Base-by-base conservation (phyloP, 2,797 vertebrate species). In the Enteromius radiatus region DNA sequence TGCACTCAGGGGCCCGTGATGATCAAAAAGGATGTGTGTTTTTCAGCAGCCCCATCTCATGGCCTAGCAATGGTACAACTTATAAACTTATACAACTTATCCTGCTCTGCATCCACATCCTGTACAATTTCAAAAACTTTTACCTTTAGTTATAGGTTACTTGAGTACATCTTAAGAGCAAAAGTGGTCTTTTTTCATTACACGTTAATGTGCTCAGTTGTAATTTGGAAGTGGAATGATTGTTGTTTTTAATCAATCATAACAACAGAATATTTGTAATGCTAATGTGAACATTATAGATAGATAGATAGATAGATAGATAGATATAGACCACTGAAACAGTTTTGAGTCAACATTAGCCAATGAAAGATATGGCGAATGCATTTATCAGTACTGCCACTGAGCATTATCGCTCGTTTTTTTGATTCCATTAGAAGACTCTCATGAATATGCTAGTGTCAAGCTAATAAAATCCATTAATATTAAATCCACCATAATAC, bases 381-480 rank as follows among this genome's bases (percentile, higher is more conserved):
- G 65, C 56, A 82, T 69, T 76, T 84, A 81, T 85, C 80, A 80
- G 59, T 73, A 59, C 71, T 83, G 86, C 41, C 86, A 85, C 45
- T 56, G 12, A 56, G 81, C 81, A 84, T 86, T 87, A 85, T 78
- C 38, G 84, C 75, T 41, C 33, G 12, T 78, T 61, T 36, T 84
- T 56, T 78, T 81, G 70, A 85, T 83, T 90, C 89, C 90, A 91
- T 93, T 92, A 92, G 83, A 88, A 82, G 78, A 61, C 73, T 79
- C 63, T 88, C 91, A 91, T 93, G 88, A 90, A 92, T 92, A 92
- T 91, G 89, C 89, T 74, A 91, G 86, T 89, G 89, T 92, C 79
- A 90, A 81, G 84, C 87, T 87, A 92, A 93, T 93, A 91, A 91
- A 91, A 90, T 83, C 85, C 87, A 92, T 94, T 84, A 92, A 93